These are phyloP conservation scores for Myopa tessellatipennis DNA, from an alignment of 2,888 invertebrate genomes.

Conservation along the genomic window DNA sequence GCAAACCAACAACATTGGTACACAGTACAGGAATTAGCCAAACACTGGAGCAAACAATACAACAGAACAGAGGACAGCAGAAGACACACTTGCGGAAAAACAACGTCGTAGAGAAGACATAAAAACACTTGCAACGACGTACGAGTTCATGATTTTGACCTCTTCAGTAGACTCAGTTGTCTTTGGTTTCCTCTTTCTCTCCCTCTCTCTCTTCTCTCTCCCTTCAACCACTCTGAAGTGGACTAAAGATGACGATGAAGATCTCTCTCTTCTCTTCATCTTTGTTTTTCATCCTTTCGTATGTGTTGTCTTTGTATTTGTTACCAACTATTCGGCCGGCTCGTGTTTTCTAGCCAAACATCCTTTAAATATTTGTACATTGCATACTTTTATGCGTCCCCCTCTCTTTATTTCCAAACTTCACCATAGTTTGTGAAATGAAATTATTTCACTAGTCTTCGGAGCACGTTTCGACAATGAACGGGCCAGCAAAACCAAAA, in stretches of 20 bases:
- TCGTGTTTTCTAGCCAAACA: slow-evolving; percentile 16
- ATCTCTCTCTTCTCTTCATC: no score
- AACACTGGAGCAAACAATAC: background rate
- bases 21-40: slow-evolving; percentile 30
- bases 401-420: background rate
- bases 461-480: slow-evolving; percentile 58
- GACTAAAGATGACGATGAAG: no score
- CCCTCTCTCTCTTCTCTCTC: background rate
- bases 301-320: background rate
- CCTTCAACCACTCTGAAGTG: no score
- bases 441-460: slow-evolving; percentile 42
- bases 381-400: slow-evolving; percentile 9
- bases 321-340: slow-evolving; percentile 15
- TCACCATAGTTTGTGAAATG: no score
- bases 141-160: slow-evolving; percentile 24
- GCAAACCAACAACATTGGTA: slow-evolving; percentile 10
- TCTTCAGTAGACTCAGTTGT: background rate
- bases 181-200: background rate
- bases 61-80: background rate
- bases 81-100: background rate
- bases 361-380: slow-evolving; percentile 31
- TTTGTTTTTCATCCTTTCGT: background rate
- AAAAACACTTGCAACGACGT: slow-evolving; percentile 22
- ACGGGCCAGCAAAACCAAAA: slow-evolving; percentile 30
- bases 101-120: background rate